Evolutionary conservation across 2,888 invertebrate species (phyloP).

Genomic region (Hyppa rectilinea): DNA sequence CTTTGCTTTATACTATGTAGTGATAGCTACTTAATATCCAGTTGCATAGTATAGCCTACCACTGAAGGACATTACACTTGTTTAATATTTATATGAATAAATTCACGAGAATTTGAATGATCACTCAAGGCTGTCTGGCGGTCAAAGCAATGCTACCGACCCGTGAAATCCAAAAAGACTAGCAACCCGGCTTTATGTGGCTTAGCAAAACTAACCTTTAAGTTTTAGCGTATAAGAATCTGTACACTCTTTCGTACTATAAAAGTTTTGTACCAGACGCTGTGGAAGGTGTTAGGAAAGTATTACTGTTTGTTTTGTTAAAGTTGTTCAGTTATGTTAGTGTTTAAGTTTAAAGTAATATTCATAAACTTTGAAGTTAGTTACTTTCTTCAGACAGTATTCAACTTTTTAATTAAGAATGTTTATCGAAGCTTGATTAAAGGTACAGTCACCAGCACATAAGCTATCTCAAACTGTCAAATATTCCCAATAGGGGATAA

Average conservation of each 20-base stretch:
- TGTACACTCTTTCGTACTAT: constrained; percentile 3
- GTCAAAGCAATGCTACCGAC: constrained; percentile 12
- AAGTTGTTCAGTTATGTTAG: constrained; percentile 5
- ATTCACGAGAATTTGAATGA: constrained; percentile 28
- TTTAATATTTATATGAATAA: constrained; percentile 32
- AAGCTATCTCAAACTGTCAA: too few relatives aligned
- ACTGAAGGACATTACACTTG: constrained; percentile 4
- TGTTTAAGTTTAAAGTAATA: neutral
- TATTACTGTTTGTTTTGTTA: constrained; percentile 17
- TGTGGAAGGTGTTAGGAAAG: constrained; percentile 14
- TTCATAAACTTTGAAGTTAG: neutral
- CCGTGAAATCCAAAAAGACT: constrained; percentile 22
- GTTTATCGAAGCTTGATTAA: neutral
- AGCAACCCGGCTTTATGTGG: neutral
- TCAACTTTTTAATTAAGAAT: neutral
- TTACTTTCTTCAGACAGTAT: neutral
- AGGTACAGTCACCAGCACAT: too few relatives aligned
- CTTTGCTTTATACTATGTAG: too few relatives aligned
- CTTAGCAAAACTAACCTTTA: neutral
- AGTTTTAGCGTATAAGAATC: neutral
- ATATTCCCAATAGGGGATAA: too few relatives aligned
- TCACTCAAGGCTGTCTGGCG: constrained; percentile 36
- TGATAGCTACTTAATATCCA: neutral
- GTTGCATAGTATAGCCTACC: neutral
- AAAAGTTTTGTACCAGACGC: neutral